A percentile compares a stretch with the other conserved stretches of the same genome.
Conservation (phyloP, 2,113 vertebrate genomes). For the Aegotheles bennettii region DNA sequence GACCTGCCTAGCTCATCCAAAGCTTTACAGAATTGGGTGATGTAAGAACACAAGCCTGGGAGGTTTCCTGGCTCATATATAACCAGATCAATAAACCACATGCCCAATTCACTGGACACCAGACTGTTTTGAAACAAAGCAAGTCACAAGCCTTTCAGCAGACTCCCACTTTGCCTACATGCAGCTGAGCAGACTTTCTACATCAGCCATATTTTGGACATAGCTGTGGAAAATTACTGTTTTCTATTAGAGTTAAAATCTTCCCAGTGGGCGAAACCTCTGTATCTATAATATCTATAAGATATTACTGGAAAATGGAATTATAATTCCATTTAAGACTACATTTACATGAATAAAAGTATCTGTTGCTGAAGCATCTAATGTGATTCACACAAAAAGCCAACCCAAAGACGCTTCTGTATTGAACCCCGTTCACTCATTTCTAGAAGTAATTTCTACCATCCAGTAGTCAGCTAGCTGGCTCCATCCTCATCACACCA, state of each 20-base stretch:
- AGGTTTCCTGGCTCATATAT: neutral
- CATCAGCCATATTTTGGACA: neutral
- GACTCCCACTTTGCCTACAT: neutral
- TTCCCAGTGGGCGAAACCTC: neutral
- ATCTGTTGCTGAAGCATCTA: neutral
- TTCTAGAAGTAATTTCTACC: neutral
- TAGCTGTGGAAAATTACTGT: neutral
- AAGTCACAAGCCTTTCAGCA: neutral
- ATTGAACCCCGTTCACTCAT: neutral
- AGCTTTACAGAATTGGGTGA: neutral
- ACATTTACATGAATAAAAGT: neutral
- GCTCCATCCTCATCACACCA: neutral
- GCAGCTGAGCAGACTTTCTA: neutral
- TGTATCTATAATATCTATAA: neutral
- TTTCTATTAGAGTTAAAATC: neutral
- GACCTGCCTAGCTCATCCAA: neutral
- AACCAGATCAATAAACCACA: conserved; percentile 17
- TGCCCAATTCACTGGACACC: neutral
- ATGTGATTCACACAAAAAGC: neutral
- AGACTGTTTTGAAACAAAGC: conserved; percentile 4
- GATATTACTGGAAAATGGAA: neutral
- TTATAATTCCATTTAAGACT: neutral
- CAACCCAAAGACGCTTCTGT: neutral
- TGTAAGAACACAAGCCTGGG: neutral
- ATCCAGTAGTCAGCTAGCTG: neutral